Evolutionary conservation across 2,797 vertebrate species (phyloP).

Genomic region (Sciaenops ocellatus): DNA sequence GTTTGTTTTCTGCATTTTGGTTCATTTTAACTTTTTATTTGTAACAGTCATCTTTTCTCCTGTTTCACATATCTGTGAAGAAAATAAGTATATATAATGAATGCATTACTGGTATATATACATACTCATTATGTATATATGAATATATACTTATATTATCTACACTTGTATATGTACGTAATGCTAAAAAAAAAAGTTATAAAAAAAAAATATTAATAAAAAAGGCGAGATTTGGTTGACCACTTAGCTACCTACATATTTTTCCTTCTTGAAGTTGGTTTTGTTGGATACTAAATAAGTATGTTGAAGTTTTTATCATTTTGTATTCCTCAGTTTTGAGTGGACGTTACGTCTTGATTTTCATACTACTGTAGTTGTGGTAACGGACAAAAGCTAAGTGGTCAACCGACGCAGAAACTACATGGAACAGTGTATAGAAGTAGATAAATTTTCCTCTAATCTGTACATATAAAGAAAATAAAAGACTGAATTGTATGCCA

Average conservation of each 20-base stretch:
- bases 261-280: conserved; percentile 74
- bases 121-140: conserved; percentile 87
- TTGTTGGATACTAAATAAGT: conserved; percentile 74
- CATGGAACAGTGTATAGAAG: conserved; percentile 90
- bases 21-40: conserved; percentile 85
- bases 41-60: conserved; percentile 83
- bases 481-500: conserved; percentile 86
- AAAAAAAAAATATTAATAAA: conserved; percentile 83
- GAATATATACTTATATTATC: conserved; percentile 89
- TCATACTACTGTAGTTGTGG: conserved; percentile 79
- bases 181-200: conserved; percentile 74
- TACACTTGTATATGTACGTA: conserved; percentile 91
- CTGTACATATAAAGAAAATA: conserved; percentile 90
- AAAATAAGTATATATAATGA: conserved; percentile 86
- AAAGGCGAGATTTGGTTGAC: conserved; percentile 81
- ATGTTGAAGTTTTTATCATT: conserved; percentile 76
- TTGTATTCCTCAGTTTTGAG: conserved; percentile 72
- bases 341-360: conserved; percentile 77
- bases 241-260: conserved; percentile 82
- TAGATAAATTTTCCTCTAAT: conserved; percentile 91
- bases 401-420: conserved; percentile 83
- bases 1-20: conserved; percentile 79
- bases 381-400: conserved; percentile 84
- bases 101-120: conserved; percentile 86
- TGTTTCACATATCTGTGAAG: conserved; percentile 88